Conservation (phyloP, 2,888 invertebrate species). For the Megaustenia siamemsis region DNA sequence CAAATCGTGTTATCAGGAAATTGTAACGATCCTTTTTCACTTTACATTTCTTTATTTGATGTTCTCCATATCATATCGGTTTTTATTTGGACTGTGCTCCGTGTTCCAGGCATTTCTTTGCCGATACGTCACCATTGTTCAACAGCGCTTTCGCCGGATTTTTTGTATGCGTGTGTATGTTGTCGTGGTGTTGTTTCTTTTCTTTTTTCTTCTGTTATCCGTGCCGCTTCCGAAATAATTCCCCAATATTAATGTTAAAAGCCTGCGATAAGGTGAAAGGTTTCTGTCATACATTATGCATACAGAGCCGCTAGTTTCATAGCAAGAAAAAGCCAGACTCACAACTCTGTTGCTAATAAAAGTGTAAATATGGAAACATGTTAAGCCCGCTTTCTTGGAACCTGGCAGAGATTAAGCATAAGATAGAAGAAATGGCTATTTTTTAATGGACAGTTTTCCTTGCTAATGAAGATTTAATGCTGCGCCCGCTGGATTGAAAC, state of each 20-base stretch:
- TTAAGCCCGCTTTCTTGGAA: conserved; percentile 13
- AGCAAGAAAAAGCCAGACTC: neutral
- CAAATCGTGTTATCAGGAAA: conserved; percentile 42
- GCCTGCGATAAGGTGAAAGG: conserved; percentile 23
- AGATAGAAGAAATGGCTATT: neutral
- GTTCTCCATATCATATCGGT: neutral
- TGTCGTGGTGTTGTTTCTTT: neutral
- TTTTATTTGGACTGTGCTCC: neutral
- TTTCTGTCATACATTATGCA: conserved; percentile 42
- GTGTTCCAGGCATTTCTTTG: neutral
- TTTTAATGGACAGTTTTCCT: conserved; percentile 14
- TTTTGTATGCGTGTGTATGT: neutral
- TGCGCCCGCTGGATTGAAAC: neutral
- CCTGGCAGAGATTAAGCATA: conserved; percentile 30
- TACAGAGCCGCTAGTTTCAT: conserved; percentile 1
- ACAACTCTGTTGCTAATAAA: neutral
- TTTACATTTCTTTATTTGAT: neutral
- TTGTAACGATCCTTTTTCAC: conserved; percentile 13
- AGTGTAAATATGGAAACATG: conserved; percentile 28
- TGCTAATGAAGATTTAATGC: conserved; percentile 34
- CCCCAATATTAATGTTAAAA: conserved; percentile 38
- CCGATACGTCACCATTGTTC: conserved; percentile 29
- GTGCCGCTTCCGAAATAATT: neutral
- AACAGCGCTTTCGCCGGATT: neutral
- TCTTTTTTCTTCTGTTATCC: neutral